Conservation (phyloP, 2,797 vertebrate species). For the Sebastes dallii region DNA sequence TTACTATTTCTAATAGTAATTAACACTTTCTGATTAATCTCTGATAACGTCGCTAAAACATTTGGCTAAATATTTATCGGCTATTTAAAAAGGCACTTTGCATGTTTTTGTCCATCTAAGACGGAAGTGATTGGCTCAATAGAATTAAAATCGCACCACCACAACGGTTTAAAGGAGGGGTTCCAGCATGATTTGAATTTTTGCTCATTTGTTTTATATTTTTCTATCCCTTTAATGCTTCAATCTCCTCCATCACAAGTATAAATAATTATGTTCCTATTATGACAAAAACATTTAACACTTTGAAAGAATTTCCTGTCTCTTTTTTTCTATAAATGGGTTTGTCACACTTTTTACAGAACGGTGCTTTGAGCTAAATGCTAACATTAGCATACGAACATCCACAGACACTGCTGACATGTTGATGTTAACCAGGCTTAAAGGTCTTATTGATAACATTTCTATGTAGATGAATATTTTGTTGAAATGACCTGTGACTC, state of each 20-base stretch:
- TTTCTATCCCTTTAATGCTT: not conserved
- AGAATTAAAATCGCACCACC: not conserved
- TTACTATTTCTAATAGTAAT: not conserved
- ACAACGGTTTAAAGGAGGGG: not conserved
- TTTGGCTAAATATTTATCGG: constrained; percentile 31
- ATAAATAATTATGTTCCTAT: not conserved
- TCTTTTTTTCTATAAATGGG: not conserved
- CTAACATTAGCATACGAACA: too few relatives aligned
- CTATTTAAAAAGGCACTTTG: constrained; percentile 75
- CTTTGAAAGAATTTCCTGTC: not conserved
- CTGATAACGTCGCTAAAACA: constrained; percentile 14
- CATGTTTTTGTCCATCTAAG: constrained; percentile 35
- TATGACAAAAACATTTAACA: not conserved
- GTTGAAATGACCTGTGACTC: too few relatives aligned
- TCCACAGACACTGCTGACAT: not conserved
- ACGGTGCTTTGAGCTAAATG: not conserved
- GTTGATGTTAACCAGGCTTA: not conserved
- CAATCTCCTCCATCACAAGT: not conserved
- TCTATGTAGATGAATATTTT: too few relatives aligned
- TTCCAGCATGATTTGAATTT: constrained; percentile 48
- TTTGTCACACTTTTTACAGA: not conserved
- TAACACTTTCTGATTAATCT: constrained; percentile 10
- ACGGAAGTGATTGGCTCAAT: constrained; percentile 20
- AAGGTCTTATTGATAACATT: too few relatives aligned
- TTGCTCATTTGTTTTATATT: not conserved